Evolutionary conservation across 2,797 vertebrate genomes (phyloP).

Genomic region (Gadopsis marmoratus): DNA sequence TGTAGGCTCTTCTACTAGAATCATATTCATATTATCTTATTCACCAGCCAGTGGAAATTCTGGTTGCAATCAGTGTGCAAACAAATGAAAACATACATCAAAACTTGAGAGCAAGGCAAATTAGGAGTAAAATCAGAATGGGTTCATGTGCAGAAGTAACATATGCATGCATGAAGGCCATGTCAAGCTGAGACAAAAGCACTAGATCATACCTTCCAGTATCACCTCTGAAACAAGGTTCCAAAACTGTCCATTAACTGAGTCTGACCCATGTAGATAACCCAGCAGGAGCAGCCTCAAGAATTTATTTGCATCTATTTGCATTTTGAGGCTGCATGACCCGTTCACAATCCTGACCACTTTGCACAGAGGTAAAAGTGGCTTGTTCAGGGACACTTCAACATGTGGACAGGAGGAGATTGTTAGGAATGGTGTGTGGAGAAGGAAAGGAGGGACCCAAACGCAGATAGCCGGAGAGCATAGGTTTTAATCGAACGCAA

Average conservation of each 20-base stretch:
- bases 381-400: too few species aligned
- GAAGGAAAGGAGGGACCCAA: too few species aligned
- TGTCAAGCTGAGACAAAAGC: background rate
- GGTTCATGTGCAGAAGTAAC: background rate
- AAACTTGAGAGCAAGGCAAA: background rate
- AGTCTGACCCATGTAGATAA: constrained; percentile 31
- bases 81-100: background rate
- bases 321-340: constrained; percentile 38
- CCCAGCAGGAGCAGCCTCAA: background rate
- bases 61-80: constrained; percentile 2
- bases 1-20: constrained; percentile 17
- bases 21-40: constrained; percentile 39
- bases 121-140: background rate
- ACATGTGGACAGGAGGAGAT: too few species aligned
- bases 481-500: too few species aligned
- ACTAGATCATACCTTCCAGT: background rate
- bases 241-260: constrained; percentile 10
- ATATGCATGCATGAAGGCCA: background rate
- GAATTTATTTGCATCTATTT: constrained; percentile 37
- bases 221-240: constrained; percentile 3
- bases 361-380: constrained; percentile 1
- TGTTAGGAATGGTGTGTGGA: too few species aligned
- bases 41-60: background rate
- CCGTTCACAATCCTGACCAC: constrained; percentile 15
- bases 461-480: too few species aligned